These are phyloP conservation scores for Trichonephila clavipes DNA, from an alignment of 1,140 invertebrate genomes.

Conservation along the genomic window DNA sequence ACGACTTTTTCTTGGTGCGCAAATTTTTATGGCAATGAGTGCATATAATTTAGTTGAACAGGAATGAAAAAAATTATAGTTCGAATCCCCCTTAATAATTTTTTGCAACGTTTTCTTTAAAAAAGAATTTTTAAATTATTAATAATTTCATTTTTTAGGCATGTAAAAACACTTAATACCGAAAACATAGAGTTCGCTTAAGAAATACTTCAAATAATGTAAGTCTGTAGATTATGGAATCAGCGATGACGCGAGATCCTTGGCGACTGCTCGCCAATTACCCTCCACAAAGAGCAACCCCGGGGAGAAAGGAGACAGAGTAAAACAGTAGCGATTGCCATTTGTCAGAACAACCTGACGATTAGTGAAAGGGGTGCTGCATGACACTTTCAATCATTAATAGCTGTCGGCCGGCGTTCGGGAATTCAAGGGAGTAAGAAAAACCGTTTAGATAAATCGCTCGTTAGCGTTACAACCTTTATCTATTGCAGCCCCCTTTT, in stretches of 20 bases:
- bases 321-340: slow-evolving; percentile 51
- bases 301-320: not conserved
- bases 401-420: slow-evolving; percentile 49
- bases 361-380: slow-evolving; percentile 43
- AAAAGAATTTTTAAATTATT: too few relatives aligned
- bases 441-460: slow-evolving; percentile 76
- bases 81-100: too few relatives aligned
- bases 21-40: too few relatives aligned
- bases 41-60: too few relatives aligned
- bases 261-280: slow-evolving; percentile 20
- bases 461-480: slow-evolving; percentile 73
- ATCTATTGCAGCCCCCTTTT: not conserved
- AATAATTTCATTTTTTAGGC: too few relatives aligned
- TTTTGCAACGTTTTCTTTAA: too few relatives aligned
- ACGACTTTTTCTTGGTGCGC: too few relatives aligned
- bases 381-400: slow-evolving; percentile 60
- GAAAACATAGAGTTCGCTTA: too few relatives aligned
- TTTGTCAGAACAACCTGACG: slow-evolving; percentile 69
- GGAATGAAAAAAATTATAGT: too few relatives aligned
- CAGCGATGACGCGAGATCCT: not conserved
- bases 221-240: too few relatives aligned
- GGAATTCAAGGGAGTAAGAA: slow-evolving; percentile 42
- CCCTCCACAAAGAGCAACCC: not conserved
- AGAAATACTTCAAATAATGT: too few relatives aligned
- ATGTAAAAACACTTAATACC: too few relatives aligned